Evolutionary conservation across 1,140 invertebrate species (phyloP).

Genomic region (Drosophila sp.): DNA sequence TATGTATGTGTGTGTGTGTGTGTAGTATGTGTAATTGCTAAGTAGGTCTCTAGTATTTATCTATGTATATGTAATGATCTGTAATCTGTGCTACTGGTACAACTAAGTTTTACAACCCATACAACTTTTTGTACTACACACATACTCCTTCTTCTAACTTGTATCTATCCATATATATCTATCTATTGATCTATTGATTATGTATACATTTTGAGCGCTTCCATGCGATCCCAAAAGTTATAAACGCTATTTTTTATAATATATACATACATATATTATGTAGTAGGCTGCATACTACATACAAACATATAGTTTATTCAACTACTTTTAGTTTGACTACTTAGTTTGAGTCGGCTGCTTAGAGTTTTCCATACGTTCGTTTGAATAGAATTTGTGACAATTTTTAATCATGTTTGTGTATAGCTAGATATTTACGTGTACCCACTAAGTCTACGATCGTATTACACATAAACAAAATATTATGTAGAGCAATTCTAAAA

Average conservation of each 20-base stretch:
- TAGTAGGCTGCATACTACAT: constrained; percentile 14
- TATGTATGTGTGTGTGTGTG: constrained; percentile 24
- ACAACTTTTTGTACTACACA: constrained; percentile 6
- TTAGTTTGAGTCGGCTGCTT: constrained; percentile 36
- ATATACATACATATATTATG: constrained; percentile 19
- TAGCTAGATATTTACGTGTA: constrained; percentile 49
- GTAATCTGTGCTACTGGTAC: constrained; percentile 56
- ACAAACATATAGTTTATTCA: constrained; percentile 45
- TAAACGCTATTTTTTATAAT: constrained; percentile 48
- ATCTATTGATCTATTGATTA: constrained; percentile 18
- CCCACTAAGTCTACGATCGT: constrained; percentile 70
- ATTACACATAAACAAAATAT: constrained; percentile 45
- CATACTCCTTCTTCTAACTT: neutral
- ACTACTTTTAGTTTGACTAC: constrained; percentile 19
- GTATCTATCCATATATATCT: neutral
- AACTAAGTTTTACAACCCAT: constrained; percentile 50
- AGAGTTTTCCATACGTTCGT: constrained; percentile 47
- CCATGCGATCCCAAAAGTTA: constrained; percentile 72
- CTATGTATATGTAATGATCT: constrained; percentile 46
- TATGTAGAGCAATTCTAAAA: constrained; percentile 58
- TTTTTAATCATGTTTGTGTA: constrained; percentile 57
- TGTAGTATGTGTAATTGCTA: constrained; percentile 23
- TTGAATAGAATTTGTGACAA: constrained; percentile 45
- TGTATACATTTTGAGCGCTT: constrained; percentile 58
- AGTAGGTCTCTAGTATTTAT: constrained; percentile 53